These are phyloP conservation scores for Salvator merianae DNA, from an alignment of 2,113 vertebrate genomes.

Conservation along the genomic window DNA sequence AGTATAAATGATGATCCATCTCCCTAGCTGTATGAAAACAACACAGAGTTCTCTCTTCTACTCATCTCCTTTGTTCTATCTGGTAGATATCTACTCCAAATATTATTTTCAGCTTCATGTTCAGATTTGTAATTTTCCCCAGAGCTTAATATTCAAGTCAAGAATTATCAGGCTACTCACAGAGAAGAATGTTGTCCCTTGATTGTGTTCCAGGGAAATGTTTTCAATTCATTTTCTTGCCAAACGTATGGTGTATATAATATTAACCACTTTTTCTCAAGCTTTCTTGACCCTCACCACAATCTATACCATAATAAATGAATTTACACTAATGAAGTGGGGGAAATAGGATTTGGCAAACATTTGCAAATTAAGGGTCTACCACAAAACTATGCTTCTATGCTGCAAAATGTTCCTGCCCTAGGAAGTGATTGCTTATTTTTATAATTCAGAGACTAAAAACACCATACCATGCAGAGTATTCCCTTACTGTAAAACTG, in stretches of 20 bases:
- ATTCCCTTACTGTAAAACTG: slow-evolving; percentile 5
- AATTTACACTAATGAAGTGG: slow-evolving; percentile 44
- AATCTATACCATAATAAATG: slow-evolving; percentile 45
- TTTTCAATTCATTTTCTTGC: slow-evolving; percentile 62
- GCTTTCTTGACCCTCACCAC: slow-evolving; percentile 62
- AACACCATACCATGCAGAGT: background rate
- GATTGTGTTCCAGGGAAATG: slow-evolving; percentile 67
- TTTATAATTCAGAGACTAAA: slow-evolving; percentile 16
- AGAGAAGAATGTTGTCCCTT: slow-evolving; percentile 65
- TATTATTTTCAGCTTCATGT: slow-evolving; percentile 45
- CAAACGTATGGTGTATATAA: slow-evolving; percentile 58
- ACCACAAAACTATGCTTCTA: slow-evolving; percentile 13
- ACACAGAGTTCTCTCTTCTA: background rate
- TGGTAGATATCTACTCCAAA: slow-evolving; percentile 37
- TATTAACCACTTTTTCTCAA: slow-evolving; percentile 64
- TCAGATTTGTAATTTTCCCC: slow-evolving; percentile 42
- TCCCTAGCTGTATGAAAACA: background rate
- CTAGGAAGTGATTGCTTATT: slow-evolving; percentile 15
- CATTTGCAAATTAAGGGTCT: slow-evolving; percentile 43
- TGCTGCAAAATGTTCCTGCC: background rate
- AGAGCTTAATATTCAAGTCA: slow-evolving; percentile 40
- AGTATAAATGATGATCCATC: slow-evolving; percentile 13
- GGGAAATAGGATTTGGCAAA: slow-evolving; percentile 49
- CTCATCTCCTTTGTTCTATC: slow-evolving; percentile 47
- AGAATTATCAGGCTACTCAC: slow-evolving; percentile 51